Percentiles rank a stretch among this genome's conserved stretches.
Conservation (phyloP, 2,797 vertebrate species). For the Yasuhikotakia modesta region DNA sequence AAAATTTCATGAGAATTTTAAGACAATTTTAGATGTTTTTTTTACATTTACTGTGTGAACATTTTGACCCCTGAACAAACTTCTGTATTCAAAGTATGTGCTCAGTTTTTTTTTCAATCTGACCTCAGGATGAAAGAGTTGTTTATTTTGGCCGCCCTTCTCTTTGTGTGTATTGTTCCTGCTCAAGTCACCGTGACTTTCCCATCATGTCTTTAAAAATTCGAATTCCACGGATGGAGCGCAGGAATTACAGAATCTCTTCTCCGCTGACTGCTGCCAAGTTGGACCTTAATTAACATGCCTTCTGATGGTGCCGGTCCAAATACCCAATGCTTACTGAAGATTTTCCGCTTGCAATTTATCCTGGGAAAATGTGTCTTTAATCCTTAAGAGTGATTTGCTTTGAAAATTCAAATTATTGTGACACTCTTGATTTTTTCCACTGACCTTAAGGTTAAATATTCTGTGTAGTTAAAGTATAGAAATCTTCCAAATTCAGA, state of each 20-base stretch:
- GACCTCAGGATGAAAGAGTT: conserved; percentile 61
- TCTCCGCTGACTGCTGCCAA: conserved; percentile 69
- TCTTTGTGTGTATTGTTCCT: conserved; percentile 61
- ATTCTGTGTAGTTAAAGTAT: too few species aligned
- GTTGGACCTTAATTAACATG: conserved; percentile 69
- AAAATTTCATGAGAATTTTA: neutral
- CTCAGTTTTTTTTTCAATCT: conserved; percentile 16
- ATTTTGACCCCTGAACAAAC: neutral
- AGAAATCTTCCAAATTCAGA: too few species aligned
- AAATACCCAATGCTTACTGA: conserved; percentile 71
- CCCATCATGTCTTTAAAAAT: conserved; percentile 65
- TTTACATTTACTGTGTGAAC: neutral
- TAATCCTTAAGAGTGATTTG: neutral
- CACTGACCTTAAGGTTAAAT: neutral
- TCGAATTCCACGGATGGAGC: conserved; percentile 63
- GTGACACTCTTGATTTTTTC: neutral
- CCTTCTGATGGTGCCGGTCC: conserved; percentile 69
- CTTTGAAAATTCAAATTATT: conserved; percentile 7
- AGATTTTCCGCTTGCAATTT: conserved; percentile 57
- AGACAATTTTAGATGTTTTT: neutral
- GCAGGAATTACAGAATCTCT: conserved; percentile 68
- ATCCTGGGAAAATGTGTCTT: conserved; percentile 69
- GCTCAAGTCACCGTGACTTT: conserved; percentile 66
- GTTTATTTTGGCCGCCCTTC: conserved; percentile 55
- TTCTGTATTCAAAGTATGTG: conserved; percentile 35